A percentile compares a stretch with the other conserved stretches of the same genome.
These are phyloP conservation scores for Musca domestica DNA, from an alignment of 1,140 invertebrate species.

Conservation along the genomic window DNA sequence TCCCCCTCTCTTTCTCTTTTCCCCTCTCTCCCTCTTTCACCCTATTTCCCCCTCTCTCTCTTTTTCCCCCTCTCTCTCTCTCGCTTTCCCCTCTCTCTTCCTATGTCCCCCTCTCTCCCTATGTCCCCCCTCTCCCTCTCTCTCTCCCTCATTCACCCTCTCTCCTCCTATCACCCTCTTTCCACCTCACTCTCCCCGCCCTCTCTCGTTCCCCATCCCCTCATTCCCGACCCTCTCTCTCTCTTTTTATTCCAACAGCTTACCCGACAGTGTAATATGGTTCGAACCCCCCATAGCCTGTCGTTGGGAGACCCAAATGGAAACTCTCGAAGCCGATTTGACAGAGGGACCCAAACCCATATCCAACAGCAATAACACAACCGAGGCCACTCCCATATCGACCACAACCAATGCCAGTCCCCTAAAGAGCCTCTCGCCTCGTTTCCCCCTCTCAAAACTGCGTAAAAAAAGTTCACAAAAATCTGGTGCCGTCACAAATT, in stretches of 20 bases:
- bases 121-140: too few relatives aligned
- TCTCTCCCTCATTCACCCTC: background rate
- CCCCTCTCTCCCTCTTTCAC: background rate
- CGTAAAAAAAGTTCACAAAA: slow-evolving; percentile 32
- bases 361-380: slow-evolving; percentile 27
- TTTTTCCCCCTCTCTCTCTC: background rate
- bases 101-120: background rate
- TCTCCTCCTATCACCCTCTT: too few relatives aligned
- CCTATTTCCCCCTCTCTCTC: background rate
- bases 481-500: slow-evolving; percentile 29
- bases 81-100: background rate
- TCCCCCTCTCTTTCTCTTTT: background rate
- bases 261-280: slow-evolving; percentile 76
- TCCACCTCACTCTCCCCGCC: background rate
- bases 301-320: slow-evolving; percentile 64
- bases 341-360: slow-evolving; percentile 38
- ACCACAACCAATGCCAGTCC: slow-evolving; percentile 46
- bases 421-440: slow-evolving; percentile 43
- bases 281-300: slow-evolving; percentile 78
- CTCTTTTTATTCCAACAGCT: slow-evolving; percentile 33
- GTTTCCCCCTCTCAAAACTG: slow-evolving; percentile 34
- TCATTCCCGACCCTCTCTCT: background rate
- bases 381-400: slow-evolving; percentile 35
- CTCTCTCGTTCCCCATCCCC: background rate
- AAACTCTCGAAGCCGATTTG: slow-evolving; percentile 43